These are phyloP conservation scores for Sepioteuthis lessoniana DNA, from an alignment of 2,888 invertebrate species.

Conservation along the genomic window DNA sequence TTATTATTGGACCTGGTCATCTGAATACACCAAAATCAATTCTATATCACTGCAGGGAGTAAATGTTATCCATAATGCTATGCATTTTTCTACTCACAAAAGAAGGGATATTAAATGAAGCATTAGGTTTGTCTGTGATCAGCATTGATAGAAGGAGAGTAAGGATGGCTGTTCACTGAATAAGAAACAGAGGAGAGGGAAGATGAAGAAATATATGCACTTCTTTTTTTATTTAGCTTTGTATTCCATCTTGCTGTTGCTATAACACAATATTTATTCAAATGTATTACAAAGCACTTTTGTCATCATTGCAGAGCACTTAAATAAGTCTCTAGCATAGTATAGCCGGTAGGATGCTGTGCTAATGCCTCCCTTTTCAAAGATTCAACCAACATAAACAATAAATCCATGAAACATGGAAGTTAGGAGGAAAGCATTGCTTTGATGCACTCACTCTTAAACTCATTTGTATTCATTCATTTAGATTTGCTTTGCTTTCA, in stretches of 20 bases:
- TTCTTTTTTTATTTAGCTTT: background rate
- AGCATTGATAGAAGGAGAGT: background rate
- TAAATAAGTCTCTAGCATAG: background rate
- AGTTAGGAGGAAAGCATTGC: background rate
- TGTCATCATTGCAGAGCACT: background rate
- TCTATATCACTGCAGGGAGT: conserved; percentile 9
- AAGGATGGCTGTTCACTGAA: background rate
- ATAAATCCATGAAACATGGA: background rate
- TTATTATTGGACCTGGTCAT: conserved; percentile 21
- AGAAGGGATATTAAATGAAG: conserved; percentile 1
- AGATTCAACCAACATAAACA: background rate
- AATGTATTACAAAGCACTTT: background rate
- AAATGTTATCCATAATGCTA: background rate
- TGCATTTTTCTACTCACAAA: background rate
- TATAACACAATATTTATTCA: conserved; percentile 9
- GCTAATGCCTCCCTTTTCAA: background rate
- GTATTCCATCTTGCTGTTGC: background rate
- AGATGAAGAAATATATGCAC: background rate
- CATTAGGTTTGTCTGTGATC: background rate
- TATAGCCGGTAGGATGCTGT: background rate
- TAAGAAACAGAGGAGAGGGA: background rate
- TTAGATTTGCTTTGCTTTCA: too few species aligned
- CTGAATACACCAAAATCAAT: background rate
- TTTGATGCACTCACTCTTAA: too few species aligned
- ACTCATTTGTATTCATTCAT: too few species aligned